These are phyloP conservation scores for Esox niger DNA, from an alignment of 2,113 vertebrate genomes.

Conservation along the genomic window DNA sequence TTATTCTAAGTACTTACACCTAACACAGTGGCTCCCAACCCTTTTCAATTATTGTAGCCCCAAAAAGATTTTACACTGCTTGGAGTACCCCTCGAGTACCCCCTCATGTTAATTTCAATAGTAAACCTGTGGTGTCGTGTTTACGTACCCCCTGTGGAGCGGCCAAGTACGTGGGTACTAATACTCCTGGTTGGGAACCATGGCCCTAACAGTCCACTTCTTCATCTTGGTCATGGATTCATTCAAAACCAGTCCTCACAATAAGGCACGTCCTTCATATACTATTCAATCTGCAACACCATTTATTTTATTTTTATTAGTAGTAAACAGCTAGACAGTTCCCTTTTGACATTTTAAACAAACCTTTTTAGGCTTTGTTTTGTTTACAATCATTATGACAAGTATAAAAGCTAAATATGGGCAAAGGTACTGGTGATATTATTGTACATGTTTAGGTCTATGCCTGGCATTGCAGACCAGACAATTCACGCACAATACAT, in stretches of 20 bases:
- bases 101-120: too few species aligned
- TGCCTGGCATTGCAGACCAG: slow-evolving; percentile 28
- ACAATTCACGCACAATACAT: slow-evolving; percentile 30
- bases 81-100: too few species aligned
- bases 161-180: too few species aligned
- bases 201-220: too few species aligned
- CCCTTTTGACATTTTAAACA: slow-evolving; percentile 78
- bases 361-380: slow-evolving; percentile 56
- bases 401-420: slow-evolving; percentile 61
- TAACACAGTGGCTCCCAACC: too few species aligned
- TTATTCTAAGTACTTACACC: too few species aligned
- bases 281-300: background rate
- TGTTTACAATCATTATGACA: slow-evolving; percentile 61
- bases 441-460: slow-evolving; percentile 48
- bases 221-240: too few species aligned
- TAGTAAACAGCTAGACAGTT: slow-evolving; percentile 84
- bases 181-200: too few species aligned
- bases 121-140: too few species aligned
- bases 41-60: too few species aligned
- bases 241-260: slow-evolving; percentile 3
- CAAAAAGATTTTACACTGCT: too few species aligned
- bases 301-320: slow-evolving; percentile 78
- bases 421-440: slow-evolving; percentile 53
- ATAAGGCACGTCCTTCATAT: background rate
- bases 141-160: too few species aligned